phyloP scores from a whole-genome alignment of 2,113 vertebrate species.

The Chiloscyllium plagiosum region DNA sequence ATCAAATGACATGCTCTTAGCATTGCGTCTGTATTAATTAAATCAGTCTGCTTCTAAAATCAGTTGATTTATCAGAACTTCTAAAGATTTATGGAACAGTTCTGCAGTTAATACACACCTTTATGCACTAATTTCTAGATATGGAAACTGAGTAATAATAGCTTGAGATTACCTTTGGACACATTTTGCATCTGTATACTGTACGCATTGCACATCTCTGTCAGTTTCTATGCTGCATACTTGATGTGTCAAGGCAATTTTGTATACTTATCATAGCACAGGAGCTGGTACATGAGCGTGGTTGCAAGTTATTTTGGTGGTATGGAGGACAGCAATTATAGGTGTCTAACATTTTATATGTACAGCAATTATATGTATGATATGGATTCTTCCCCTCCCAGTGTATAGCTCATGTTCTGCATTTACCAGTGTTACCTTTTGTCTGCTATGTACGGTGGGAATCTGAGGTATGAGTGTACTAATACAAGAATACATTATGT shows the following conservation, averaged over 20 bases:
- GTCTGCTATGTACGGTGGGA: background rate
- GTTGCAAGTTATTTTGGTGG: background rate
- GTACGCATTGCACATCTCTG: background rate
- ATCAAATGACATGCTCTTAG: background rate
- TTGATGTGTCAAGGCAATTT: background rate
- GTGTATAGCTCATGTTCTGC: background rate
- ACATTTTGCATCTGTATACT: background rate
- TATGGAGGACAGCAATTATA: background rate
- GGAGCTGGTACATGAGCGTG: background rate
- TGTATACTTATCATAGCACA: background rate
- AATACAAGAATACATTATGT: background rate
- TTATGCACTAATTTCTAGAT: background rate
- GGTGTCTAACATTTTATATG: background rate
- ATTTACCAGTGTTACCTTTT: background rate
- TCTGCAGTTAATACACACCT: background rate
- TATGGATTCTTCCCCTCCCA: background rate
- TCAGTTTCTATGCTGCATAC: background rate
- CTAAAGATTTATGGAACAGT: background rate
- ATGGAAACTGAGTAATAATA: background rate
- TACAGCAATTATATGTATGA: background rate
- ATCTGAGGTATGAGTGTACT: background rate
- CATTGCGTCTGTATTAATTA: background rate
- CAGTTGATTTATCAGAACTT: conserved; percentile 10
- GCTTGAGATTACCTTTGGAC: background rate
- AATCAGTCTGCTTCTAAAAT: background rate